Percentiles rank a stretch among this genome's conserved stretches.
Evolutionary conservation across 2,888 invertebrate genomes (phyloP).

Genomic region (Lycia hirtaria): DNA sequence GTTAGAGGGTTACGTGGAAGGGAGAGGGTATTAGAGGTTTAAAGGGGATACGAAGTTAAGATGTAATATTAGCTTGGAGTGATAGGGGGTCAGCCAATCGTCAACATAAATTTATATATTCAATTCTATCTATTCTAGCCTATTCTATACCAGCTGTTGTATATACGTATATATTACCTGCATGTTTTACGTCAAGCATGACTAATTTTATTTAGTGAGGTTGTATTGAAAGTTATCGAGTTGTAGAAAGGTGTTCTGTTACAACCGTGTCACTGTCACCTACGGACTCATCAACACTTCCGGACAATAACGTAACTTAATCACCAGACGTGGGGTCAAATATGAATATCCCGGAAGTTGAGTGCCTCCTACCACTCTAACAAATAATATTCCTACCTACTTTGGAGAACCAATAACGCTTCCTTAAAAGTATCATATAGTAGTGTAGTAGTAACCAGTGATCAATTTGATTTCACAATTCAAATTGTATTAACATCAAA

Average conservation of each 20-base stretch:
- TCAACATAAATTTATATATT: too few species aligned
- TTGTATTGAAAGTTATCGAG: not conserved
- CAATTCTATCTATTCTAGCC: too few species aligned
- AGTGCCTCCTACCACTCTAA: not conserved
- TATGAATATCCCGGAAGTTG: conserved; percentile 1
- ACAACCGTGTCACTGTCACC: conserved; percentile 9
- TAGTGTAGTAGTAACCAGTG: too few species aligned
- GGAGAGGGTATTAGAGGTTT: too few species aligned
- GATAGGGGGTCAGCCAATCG: too few species aligned
- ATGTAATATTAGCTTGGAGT: too few species aligned
- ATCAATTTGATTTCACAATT: too few species aligned
- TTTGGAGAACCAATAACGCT: not conserved
- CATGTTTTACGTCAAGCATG: not conserved
- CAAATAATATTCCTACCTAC: not conserved
- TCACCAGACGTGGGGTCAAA: not conserved
- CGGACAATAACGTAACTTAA: conserved; percentile 5
- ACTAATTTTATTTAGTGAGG: not conserved
- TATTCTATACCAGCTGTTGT: too few species aligned
- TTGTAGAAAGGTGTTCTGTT: conserved; percentile 2
- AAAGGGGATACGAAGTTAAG: too few species aligned
- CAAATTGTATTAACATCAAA: too few species aligned
- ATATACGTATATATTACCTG: not conserved
- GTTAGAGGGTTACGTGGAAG: too few species aligned
- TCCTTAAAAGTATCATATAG: too few species aligned
- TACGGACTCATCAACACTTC: conserved; percentile 11